Percentiles rank a stretch among this genome's conserved stretches.
These are phyloP conservation scores for Dexiosoma caninum DNA, from an alignment of 2,888 invertebrate species.

Conservation along the genomic window DNA sequence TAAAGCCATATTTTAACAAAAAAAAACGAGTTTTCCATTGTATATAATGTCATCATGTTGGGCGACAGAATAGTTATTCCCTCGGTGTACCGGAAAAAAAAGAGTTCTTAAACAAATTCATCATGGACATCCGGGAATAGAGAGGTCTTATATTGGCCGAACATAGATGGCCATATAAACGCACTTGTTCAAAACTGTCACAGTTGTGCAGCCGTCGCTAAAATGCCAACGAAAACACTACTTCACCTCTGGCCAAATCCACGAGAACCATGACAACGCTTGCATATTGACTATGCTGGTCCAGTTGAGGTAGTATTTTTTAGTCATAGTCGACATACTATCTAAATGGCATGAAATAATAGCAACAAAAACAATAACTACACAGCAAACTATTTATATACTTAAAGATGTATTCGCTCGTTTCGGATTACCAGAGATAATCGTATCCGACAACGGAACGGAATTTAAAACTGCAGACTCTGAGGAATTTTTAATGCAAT, in stretches of 20 bases:
- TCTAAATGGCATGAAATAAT: conserved; percentile 77
- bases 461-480: conserved; percentile 45
- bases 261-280: conserved; percentile 70
- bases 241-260: conserved; percentile 66
- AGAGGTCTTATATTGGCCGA: conserved; percentile 63
- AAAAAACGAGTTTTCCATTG: conserved; percentile 51
- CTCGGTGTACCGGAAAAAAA: conserved; percentile 39
- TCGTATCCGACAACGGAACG: no score
- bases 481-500: conserved; percentile 23
- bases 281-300: conserved; percentile 78
- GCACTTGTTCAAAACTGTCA: conserved; percentile 64
- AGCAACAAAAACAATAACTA: conserved; percentile 42
- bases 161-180: conserved; percentile 68
- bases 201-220: conserved; percentile 66
- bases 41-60: conserved; percentile 54
- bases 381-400: conserved; percentile 25
- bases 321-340: conserved; percentile 74
- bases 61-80: conserved; percentile 57
- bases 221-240: conserved; percentile 66
- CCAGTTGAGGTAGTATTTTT: conserved; percentile 64
- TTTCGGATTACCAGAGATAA: conserved; percentile 59
- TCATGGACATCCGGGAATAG: conserved; percentile 60
- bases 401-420: conserved; percentile 55
- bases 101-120: conserved; percentile 66
- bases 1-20: conserved; percentile 50